Conservation (phyloP, 2,888 invertebrate genomes). For the Nephrocerus scutellatus region DNA sequence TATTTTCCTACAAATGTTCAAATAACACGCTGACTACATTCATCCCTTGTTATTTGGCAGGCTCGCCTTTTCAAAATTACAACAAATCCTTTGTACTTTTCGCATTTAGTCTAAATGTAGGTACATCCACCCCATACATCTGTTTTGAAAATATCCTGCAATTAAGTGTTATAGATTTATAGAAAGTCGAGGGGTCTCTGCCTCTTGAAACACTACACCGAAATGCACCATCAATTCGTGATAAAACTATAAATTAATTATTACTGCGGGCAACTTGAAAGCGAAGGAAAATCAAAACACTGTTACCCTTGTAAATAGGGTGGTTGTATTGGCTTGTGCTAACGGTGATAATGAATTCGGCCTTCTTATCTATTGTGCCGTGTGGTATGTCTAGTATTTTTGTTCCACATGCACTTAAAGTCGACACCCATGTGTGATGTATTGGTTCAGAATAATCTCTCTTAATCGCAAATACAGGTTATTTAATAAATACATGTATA, state of each 20-base stretch:
- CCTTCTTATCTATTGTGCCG: background rate
- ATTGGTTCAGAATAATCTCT: conserved; percentile 40
- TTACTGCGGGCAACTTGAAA: conserved; percentile 41
- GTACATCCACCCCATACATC: background rate
- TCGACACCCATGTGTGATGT: conserved; percentile 34
- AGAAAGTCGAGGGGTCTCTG: background rate
- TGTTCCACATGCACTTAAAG: conserved; percentile 33
- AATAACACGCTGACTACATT: conserved; percentile 27
- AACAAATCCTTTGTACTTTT: no score
- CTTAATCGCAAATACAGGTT: conserved; percentile 13
- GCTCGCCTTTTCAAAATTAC: no score
- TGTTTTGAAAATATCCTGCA: conserved; percentile 3
- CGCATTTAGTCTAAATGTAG: no score
- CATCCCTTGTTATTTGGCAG: no score
- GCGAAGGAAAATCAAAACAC: conserved; percentile 22
- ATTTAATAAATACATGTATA: no score
- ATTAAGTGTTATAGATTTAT: conserved; percentile 1
- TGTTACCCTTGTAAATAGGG: no score
- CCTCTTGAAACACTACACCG: background rate
- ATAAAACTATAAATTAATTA: conserved; percentile 48
- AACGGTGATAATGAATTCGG: background rate
- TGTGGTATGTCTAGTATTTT: conserved; percentile 9
- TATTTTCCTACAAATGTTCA: conserved; percentile 46
- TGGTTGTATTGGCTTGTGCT: no score
- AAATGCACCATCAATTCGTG: conserved; percentile 21